phyloP scores from a whole-genome alignment of 35 echinoderm and acorn worm genomes.

The Apostichopus japonicus region DNA sequence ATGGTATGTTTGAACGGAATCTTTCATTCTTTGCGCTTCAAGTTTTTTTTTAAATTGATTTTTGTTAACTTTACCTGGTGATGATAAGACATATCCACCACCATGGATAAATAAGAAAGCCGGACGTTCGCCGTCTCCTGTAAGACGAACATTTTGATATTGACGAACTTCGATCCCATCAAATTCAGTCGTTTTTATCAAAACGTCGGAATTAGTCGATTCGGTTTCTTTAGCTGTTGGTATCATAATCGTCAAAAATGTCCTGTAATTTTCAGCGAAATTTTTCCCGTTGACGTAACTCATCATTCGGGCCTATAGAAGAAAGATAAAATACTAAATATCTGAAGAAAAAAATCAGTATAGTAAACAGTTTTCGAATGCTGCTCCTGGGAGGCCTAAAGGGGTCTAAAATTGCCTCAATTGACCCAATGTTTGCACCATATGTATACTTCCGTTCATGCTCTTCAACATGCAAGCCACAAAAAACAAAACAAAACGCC shows the following conservation, averaged over 20 bases:
- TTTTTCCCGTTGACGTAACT: not conserved
- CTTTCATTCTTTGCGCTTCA: no score
- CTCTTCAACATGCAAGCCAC: no score
- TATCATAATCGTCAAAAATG: not conserved
- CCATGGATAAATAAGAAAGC: constrained; percentile 11
- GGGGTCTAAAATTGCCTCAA: no score
- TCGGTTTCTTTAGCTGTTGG: not conserved
- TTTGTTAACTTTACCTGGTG: not conserved
- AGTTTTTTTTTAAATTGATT: no score
- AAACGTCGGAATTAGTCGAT: not conserved
- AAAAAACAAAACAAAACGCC: no score
- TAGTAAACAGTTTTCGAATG: no score
- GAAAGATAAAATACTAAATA: not conserved
- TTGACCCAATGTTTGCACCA: no score
- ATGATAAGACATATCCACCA: not conserved
- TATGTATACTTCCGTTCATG: no score
- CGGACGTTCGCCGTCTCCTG: not conserved
- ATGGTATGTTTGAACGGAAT: no score
- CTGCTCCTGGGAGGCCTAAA: no score
- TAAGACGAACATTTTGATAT: not conserved
- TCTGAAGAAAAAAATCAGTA: not conserved
- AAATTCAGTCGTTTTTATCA: not conserved
- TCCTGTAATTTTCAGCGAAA: constrained; percentile 7
- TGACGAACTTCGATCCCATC: constrained; percentile 7
- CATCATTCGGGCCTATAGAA: not conserved